A percentile compares a stretch with the other conserved stretches of the same genome.
Conservation (phyloP, 2,797 vertebrate genomes). For the Chelon labrosus region DNA sequence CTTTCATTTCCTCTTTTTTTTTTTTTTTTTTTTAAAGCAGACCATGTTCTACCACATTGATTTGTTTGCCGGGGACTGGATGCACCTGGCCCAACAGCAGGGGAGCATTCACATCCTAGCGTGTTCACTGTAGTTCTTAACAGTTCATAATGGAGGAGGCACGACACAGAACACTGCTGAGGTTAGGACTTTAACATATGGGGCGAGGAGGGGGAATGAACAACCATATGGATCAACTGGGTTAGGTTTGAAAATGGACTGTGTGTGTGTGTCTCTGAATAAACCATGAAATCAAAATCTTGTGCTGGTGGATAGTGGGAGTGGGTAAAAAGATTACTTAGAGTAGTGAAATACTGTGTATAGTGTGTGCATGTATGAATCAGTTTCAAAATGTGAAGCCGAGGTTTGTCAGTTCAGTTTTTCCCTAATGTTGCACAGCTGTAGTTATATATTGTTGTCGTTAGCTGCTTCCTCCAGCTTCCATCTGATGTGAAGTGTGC, state of each 20-base stretch:
- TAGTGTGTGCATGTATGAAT: neutral
- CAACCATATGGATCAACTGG: slow-evolving; percentile 48
- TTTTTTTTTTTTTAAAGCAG: slow-evolving; percentile 17
- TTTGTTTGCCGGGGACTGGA: slow-evolving; percentile 66
- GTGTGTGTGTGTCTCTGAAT: neutral
- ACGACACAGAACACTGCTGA: slow-evolving; percentile 49
- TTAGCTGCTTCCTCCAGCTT: neutral
- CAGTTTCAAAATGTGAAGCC: neutral
- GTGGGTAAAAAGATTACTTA: too few species aligned
- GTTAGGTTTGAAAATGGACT: slow-evolving; percentile 8
- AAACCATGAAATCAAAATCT: slow-evolving; percentile 11
- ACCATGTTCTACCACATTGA: slow-evolving; percentile 63
- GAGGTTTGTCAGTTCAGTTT: neutral
- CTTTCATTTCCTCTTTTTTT: slow-evolving; percentile 17
- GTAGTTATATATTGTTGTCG: neutral
- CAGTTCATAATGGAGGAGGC: slow-evolving; percentile 54
- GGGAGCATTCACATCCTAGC: slow-evolving; percentile 70
- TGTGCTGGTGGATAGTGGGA: too few species aligned
- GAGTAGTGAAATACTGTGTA: neutral
- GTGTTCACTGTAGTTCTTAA: slow-evolving; percentile 53
- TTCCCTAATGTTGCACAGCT: neutral
- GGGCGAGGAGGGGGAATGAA: slow-evolving; percentile 32
- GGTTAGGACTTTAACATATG: slow-evolving; percentile 52
- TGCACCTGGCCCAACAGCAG: slow-evolving; percentile 78
- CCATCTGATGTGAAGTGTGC: neutral